Evolutionary conservation across 2,888 invertebrate genomes (phyloP).

Genomic region (Catocala fraxini): DNA sequence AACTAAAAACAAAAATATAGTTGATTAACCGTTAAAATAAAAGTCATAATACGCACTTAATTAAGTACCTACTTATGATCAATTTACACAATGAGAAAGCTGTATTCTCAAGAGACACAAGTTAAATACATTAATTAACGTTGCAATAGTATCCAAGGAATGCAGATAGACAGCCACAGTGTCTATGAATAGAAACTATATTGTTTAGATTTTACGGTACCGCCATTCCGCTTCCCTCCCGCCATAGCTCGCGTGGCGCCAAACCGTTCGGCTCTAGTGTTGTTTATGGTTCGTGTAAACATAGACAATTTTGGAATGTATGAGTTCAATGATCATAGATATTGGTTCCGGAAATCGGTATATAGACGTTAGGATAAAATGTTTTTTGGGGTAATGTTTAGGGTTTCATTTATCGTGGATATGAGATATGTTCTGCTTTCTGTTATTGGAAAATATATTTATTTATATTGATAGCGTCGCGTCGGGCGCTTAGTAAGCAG

Average conservation of each 20-base stretch:
- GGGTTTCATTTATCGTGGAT: too few species aligned
- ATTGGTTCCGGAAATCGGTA: conserved; percentile 30
- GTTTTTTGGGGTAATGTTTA: neutral
- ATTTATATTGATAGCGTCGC: too few species aligned
- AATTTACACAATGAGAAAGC: conserved; percentile 25
- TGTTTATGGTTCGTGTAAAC: conserved; percentile 45
- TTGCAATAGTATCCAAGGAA: conserved; percentile 41
- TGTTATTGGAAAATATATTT: too few species aligned
- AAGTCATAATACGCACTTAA: too few species aligned
- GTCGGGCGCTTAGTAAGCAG: too few species aligned
- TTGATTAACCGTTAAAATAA: too few species aligned
- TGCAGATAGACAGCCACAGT: conserved; percentile 33
- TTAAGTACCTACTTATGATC: too few species aligned
- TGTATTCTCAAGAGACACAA: conserved; percentile 34
- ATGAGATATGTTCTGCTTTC: too few species aligned
- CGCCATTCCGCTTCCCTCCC: conserved; percentile 20
- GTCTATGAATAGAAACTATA: conserved; percentile 49
- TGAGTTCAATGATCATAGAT: conserved; percentile 40
- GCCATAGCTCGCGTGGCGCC: conserved; percentile 41
- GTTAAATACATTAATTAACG: conserved; percentile 40
- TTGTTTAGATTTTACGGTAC: conserved; percentile 49
- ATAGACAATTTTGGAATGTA: conserved; percentile 42
- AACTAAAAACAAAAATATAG: too few species aligned
- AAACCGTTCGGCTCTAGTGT: conserved; percentile 31
- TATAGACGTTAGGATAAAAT: too few species aligned